phyloP scores from a whole-genome alignment of 2,113 vertebrate species.

The Cygnus atratus region DNA sequence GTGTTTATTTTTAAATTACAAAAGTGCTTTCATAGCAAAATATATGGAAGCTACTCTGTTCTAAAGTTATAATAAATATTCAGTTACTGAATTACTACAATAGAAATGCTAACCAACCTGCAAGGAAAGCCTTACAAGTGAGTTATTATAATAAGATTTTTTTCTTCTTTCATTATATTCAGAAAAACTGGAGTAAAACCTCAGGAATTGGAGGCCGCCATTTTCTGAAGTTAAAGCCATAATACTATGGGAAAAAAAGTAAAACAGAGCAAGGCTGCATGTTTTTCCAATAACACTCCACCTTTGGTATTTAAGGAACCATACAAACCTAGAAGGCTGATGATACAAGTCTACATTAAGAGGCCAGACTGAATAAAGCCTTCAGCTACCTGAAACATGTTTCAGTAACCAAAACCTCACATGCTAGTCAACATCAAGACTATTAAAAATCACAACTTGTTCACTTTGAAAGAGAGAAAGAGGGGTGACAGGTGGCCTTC shows the following conservation, averaged over 20 bases:
- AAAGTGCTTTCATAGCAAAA: not conserved
- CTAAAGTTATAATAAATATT: not conserved
- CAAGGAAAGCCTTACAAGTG: not conserved
- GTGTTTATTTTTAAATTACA: not conserved
- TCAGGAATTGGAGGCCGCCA: not conserved
- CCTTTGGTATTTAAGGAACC: not conserved
- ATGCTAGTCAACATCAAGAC: not conserved
- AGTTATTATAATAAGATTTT: not conserved
- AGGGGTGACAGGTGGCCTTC: not conserved
- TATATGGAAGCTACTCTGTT: not conserved
- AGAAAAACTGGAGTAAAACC: conserved; percentile 20
- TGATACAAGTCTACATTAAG: not conserved
- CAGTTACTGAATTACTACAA: not conserved
- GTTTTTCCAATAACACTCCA: not conserved
- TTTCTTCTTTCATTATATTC: not conserved
- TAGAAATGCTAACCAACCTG: not conserved
- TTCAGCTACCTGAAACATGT: not conserved
- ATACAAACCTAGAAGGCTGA: not conserved
- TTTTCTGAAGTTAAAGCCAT: conserved; percentile 13
- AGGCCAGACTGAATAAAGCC: not conserved
- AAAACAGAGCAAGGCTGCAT: not conserved
- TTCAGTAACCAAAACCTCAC: not conserved
- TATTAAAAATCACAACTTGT: not conserved
- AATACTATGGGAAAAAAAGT: not conserved
- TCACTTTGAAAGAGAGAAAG: not conserved